phyloP scores from a whole-genome alignment of 2,113 vertebrate genomes.

The Trinectes maculatus region DNA sequence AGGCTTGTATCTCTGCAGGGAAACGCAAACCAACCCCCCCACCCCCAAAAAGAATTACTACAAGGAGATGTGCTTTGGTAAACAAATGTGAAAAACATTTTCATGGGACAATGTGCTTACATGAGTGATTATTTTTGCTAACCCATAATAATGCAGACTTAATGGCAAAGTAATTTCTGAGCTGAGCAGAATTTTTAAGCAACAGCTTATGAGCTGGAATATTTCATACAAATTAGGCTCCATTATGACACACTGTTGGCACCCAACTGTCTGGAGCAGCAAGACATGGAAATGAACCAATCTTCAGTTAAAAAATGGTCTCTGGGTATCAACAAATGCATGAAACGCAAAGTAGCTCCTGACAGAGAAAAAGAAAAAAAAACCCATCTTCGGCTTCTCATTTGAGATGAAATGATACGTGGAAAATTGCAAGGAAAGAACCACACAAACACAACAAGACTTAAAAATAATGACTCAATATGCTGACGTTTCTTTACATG shows the following conservation, averaged over 20 bases:
- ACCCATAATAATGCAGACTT: constrained; percentile 12
- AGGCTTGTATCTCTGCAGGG: constrained; percentile 90
- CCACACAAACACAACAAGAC: constrained; percentile 14
- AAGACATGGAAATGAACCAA: neutral
- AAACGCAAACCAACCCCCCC: neutral
- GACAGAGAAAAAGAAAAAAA: neutral
- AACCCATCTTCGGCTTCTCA: too few relatives aligned
- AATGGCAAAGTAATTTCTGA: constrained; percentile 38
- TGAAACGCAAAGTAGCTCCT: constrained; percentile 4
- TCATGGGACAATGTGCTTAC: neutral
- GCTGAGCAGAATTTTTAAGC: constrained; percentile 21
- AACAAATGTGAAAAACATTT: constrained; percentile 10
- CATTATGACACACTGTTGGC: constrained; percentile 24
- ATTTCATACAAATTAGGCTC: constrained; percentile 25
- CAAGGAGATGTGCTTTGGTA: neutral
- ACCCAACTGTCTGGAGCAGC: constrained; percentile 13
- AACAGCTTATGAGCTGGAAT: constrained; percentile 43
- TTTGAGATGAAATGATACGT: neutral
- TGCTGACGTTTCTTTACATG: constrained; percentile 9
- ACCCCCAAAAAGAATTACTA: neutral
- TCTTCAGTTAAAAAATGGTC: constrained; percentile 9
- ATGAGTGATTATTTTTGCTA: constrained; percentile 2
- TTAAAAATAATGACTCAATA: constrained; percentile 27
- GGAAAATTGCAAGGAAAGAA: constrained; percentile 8
- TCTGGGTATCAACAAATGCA: neutral